Evolutionary conservation across 2,888 invertebrate genomes (phyloP).

Genomic region (Oscheius sp.): DNA sequence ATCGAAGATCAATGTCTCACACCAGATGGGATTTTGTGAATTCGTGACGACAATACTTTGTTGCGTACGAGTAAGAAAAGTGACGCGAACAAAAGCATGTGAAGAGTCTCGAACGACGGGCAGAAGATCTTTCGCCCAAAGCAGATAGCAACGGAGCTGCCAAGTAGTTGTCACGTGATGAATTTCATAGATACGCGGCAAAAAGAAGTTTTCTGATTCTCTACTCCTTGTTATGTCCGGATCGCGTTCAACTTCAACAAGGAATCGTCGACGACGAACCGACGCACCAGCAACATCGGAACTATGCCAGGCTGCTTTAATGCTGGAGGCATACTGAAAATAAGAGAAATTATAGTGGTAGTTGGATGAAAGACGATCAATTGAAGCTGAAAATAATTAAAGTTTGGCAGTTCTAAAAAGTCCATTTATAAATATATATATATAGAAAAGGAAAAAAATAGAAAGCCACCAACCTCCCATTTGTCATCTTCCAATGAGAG

Average conservation of each 20-base stretch:
- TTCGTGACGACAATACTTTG: conserved; percentile 58
- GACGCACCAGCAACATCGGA: conserved; percentile 4
- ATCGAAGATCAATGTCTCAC: conserved; percentile 64
- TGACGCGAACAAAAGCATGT: conserved; percentile 60
- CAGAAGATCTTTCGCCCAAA: conserved; percentile 59
- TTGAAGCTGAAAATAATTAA: no score
- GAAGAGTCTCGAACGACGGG: conserved; percentile 50
- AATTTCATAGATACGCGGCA: conserved; percentile 58
- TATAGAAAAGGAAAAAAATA: background rate
- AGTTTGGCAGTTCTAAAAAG: no score
- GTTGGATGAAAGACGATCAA: no score
- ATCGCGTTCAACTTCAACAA: conserved; percentile 49
- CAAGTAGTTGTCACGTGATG: conserved; percentile 49
- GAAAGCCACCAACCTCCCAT: conserved; percentile 39
- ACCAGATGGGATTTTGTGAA: conserved; percentile 66
- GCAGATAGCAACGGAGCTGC: conserved; percentile 53
- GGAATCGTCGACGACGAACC: conserved; percentile 37
- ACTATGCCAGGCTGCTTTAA: conserved; percentile 41
- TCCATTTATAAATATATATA: no score
- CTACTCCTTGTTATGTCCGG: conserved; percentile 2
- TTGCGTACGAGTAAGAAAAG: conserved; percentile 53
- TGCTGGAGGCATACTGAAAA: conserved; percentile 48
- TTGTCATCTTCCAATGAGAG: conserved; percentile 18
- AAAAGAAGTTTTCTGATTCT: conserved; percentile 25
- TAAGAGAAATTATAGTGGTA: no score